A percentile compares a stretch with the other conserved stretches of the same genome.
Conservation (phyloP, 2,113 vertebrate species). For the Myiopsitta monachus region DNA sequence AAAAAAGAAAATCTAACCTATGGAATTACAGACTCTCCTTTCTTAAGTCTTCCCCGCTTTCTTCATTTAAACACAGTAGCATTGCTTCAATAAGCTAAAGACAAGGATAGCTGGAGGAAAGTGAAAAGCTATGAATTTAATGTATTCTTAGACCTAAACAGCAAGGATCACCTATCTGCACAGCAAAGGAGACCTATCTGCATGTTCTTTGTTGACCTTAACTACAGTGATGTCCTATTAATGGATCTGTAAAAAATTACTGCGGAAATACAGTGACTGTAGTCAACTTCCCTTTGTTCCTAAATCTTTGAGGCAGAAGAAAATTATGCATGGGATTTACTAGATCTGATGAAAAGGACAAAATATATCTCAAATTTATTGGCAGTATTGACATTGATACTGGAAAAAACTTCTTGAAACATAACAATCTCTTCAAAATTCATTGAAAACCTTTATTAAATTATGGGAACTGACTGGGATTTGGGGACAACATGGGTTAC, state of each 20-base stretch:
- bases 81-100: not conserved
- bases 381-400: not conserved
- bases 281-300: not conserved
- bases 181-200: not conserved
- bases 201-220: not conserved
- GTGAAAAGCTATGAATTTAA: not conserved
- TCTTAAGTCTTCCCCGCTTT: not conserved
- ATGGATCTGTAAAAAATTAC: not conserved
- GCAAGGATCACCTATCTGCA: not conserved
- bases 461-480: not conserved
- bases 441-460: not conserved
- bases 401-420: not conserved
- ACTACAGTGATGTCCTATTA: not conserved
- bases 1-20: not conserved
- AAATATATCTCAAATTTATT: not conserved
- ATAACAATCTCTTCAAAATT: not conserved
- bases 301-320: not conserved
- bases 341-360: not conserved
- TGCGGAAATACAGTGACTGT: not conserved
- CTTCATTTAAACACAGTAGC: not conserved
- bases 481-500: not conserved
- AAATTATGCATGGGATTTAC: not conserved
- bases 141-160: not conserved
- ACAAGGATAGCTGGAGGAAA: not conserved
- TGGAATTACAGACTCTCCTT: not conserved